These are phyloP conservation scores for Crenuchus spilurus DNA, from an alignment of 2,797 vertebrate species.

Conservation along the genomic window DNA sequence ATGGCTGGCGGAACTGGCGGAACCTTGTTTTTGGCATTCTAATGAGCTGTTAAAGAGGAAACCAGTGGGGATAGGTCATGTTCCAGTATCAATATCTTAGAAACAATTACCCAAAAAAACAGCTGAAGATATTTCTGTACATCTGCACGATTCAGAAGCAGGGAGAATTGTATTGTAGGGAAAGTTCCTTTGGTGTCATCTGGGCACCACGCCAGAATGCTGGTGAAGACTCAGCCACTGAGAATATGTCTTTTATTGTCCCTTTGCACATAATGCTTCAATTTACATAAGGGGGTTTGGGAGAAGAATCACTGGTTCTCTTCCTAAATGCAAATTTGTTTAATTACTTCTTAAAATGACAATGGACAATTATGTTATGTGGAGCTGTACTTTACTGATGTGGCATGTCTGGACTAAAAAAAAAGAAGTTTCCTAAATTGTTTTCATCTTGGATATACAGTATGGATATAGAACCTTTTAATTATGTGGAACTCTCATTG, in stretches of 20 bases:
- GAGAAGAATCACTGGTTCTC: not conserved
- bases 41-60: conserved; percentile 27
- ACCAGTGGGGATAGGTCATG: conserved; percentile 26
- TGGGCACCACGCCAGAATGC: conserved; percentile 19
- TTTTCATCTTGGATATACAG: not conserved
- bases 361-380: conserved; percentile 3
- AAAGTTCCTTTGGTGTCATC: conserved; percentile 24
- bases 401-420: not conserved
- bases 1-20: not conserved
- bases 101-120: conserved; percentile 8
- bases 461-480: too few relatives aligned
- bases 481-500: too few relatives aligned
- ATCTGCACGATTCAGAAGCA: conserved; percentile 20
- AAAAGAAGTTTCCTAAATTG: not conserved
- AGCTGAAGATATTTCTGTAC: conserved; percentile 6
- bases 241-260: conserved; percentile 29
- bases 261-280: conserved; percentile 10
- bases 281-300: not conserved
- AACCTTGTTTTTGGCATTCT: conserved; percentile 39
- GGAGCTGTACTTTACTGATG: not conserved
- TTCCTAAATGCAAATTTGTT: conserved; percentile 10
- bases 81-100: conserved; percentile 5
- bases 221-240: conserved; percentile 22
- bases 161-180: conserved; percentile 9
- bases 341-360: not conserved